These are phyloP conservation scores for Hyperoodon ampullatus DNA, from an alignment of 2,113 vertebrate genomes.

Conservation along the genomic window DNA sequence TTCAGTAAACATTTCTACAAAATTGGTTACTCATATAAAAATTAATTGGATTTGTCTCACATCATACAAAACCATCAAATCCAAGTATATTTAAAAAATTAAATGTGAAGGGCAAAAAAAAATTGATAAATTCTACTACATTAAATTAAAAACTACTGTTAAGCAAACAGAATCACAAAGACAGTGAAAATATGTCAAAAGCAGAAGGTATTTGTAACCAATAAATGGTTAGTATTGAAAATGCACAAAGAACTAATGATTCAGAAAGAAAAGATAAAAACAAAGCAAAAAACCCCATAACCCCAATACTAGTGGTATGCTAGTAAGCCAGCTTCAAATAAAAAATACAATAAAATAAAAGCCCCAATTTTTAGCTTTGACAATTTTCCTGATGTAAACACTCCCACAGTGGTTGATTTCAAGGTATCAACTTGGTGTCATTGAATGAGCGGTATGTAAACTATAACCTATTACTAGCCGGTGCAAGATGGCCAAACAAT, in stretches of 20 bases:
- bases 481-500: background rate
- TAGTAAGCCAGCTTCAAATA: background rate
- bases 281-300: background rate
- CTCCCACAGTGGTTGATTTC: background rate
- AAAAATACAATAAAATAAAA: background rate
- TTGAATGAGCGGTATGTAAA: too few species aligned
- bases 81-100: background rate
- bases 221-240: background rate
- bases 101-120: background rate
- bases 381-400: background rate
- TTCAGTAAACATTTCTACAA: background rate
- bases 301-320: background rate
- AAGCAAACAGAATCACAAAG: background rate
- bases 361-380: background rate
- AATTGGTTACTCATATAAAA: background rate
- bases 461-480: background rate
- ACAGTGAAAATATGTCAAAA: background rate
- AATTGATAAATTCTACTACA: background rate
- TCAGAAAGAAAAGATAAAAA: background rate
- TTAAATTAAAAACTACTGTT: background rate
- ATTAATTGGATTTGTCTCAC: background rate
- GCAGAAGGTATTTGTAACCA: background rate
- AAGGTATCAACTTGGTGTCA: background rate
- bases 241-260: background rate
- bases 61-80: background rate